Evolutionary conservation across 1,140 invertebrate species (phyloP), one percentile per base, ranked within the genome.

Genomic region (Drosophila takahashii): DNA sequence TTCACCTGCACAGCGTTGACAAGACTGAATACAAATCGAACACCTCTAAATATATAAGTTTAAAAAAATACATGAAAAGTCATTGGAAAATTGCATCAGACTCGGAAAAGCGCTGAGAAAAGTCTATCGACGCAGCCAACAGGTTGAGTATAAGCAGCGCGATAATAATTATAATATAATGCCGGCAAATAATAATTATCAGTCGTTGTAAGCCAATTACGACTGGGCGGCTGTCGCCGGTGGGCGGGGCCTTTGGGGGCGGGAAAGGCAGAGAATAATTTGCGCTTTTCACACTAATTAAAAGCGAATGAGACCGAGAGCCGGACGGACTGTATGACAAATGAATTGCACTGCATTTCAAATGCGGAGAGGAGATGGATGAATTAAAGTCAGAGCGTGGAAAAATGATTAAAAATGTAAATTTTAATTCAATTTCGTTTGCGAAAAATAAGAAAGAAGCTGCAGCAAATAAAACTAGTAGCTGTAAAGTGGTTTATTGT

Each of bases 271-370:
- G 57, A 76, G 57, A 66, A 83, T 87, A 87, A 86, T 87, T 87
- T 86, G 79, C 71, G 84, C 83, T 86, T 86, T 86, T 86, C 83
- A 87, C 83, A 86, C 83, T 86, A 86, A 86, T 86, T 86, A 86
- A 86, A 83, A 79, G 75, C 83, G 76, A 87, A 86, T 74, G 77
- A 64, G 52, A 54, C 79, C 57, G 42, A 70, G 48, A 22, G 22
- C 1, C 22, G 22, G 22, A 65, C 62, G 57, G 67, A 50, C 56
- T 47, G 51, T 41, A 39, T 34, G 71, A 69, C 71, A 84, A 83
- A 84, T 79, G 80, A 83, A 83, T 83, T 74, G 79, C 79, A 56
- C 22, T 34, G 75, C 53, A 48, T 36, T 57, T 59, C 44, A 48
- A 51, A 50, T 34, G n/a, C 41, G 41, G 15, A 22, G 22, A 22